Percentiles rank a stretch among this genome's conserved stretches.
These are phyloP conservation scores for Drosophila meridionalis DNA, from an alignment of 2,888 invertebrate species.

Conservation along the genomic window DNA sequence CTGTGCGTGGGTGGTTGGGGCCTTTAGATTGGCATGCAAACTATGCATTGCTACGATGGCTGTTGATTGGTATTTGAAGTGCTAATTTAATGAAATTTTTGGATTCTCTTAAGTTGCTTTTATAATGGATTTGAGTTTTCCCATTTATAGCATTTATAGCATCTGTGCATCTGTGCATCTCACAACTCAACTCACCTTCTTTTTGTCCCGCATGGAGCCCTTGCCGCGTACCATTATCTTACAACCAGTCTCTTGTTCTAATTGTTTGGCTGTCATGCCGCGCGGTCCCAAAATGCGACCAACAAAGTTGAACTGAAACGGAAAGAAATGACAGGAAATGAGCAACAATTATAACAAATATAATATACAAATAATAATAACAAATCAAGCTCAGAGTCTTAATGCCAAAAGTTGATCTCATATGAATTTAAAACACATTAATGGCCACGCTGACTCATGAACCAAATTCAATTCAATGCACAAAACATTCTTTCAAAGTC, in stretches of 20 bases:
- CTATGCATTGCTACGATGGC: conserved; percentile 33
- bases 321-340: conserved; percentile 73
- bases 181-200: conserved; percentile 98
- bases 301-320: conserved; percentile 99
- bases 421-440: conserved; percentile 72
- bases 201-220: conserved; percentile 99
- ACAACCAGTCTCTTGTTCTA: conserved; percentile 99
- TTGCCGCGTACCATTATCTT: conserved; percentile 99
- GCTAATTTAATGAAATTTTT: conserved; percentile 14
- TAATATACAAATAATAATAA: conserved; percentile 34
- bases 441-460: conserved; percentile 50
- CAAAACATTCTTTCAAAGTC: conserved; percentile 67
- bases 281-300: conserved; percentile 99
- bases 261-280: conserved; percentile 99
- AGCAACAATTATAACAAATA: conserved; percentile 52
- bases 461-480: conserved; percentile 43
- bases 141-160: background rate
- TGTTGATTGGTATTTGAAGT: conserved; percentile 15
- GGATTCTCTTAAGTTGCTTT: background rate
- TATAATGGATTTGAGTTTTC: conserved; percentile 2
- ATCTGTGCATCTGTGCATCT: no score
- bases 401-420: conserved; percentile 51
- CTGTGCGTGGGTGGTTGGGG: conserved; percentile 5
- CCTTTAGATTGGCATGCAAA: conserved; percentile 41
- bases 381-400: conserved; percentile 42